A percentile compares a stretch with the other conserved stretches of the same genome.
Conservation (phyloP, 92 coral and sea anemone genomes). For the Virgularia gustaviana region DNA sequence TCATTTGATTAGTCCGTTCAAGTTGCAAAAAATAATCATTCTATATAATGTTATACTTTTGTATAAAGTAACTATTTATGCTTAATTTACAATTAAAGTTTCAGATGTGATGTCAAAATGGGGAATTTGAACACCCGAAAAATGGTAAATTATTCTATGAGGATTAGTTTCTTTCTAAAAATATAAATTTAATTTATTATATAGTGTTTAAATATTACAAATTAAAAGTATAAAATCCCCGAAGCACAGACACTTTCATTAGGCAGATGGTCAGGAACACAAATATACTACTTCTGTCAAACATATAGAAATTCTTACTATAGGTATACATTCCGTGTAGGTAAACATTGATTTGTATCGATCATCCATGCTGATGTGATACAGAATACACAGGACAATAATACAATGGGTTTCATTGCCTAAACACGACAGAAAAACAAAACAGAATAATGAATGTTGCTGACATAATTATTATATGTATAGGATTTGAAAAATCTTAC, state of each 20-base stretch:
- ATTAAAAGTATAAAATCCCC: too few species aligned
- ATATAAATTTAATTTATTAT: too few species aligned
- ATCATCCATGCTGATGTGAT: conserved; percentile 97
- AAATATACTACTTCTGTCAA: background rate
- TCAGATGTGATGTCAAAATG: too few species aligned
- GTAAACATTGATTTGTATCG: conserved; percentile 90
- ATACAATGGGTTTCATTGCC: conserved; percentile 92
- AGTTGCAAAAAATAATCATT: background rate
- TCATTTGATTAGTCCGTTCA: background rate
- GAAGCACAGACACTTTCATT: too few species aligned
- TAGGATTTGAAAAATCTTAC: too few species aligned
- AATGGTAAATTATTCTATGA: too few species aligned
- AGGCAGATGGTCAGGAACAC: background rate
- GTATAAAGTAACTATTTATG: background rate
- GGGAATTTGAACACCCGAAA: too few species aligned
- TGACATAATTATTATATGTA: too few species aligned
- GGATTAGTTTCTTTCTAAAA: too few species aligned
- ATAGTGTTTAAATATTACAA: too few species aligned
- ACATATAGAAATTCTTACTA: too few species aligned
- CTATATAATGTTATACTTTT: background rate
- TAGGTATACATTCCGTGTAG: conserved; percentile 90
- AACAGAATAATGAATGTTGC: background rate
- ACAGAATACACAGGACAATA: conserved; percentile 85
- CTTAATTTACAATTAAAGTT: too few species aligned
- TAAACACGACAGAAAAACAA: conserved; percentile 23